Evolutionary conservation across 1,140 invertebrate genomes (phyloP), one percentile per base, ranked within the genome.

Genomic region (Drosophila virilis): DNA sequence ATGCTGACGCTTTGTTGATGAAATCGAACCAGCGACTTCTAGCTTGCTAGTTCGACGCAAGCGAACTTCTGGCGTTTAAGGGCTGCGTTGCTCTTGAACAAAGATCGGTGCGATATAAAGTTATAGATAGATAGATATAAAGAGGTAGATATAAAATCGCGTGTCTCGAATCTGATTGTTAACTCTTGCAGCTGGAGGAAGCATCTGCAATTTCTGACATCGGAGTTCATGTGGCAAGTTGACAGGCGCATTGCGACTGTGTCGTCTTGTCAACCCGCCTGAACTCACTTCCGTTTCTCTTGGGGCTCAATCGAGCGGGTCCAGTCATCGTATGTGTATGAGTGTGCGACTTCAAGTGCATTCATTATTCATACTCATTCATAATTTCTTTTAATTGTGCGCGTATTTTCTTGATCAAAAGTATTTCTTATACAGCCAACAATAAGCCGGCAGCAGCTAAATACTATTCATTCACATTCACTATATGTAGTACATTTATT

Each of bases 371-470:
- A 78, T 89, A 78, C 81, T 82, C 85, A 90, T 90, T 90, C 85
- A 90, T 90, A 90, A 90, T 85, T 85, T 85, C 65, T 76, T 73
- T 89, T 85, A 90, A 90, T 90, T 90, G 80, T 35, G 58, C 60
- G 64, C 58, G 58, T 60, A 60, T 54, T 60, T 68, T 8, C 40
- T 54, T 15, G 22, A 35, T 62, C 60, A 51, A 10, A 57, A 48
- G 17, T 50, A 35, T 51, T 42, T 50, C 45, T 48, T 42, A 37
- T 55, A 28, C 22, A 28, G 40, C 22, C 38, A 51, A 50, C 79
- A 83, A 83, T 88, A 80, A 66, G 43, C 68, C 74, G 69, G 64
- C 69, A 76, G 60, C 43, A 42, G 66, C 4, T 28, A 28, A 28
- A 67, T 72, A 75, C 65, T 69, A 72, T 61, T 59, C 78, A 89